Conservation (phyloP, 2,797 vertebrate genomes). For the Danio choprae region DNA sequence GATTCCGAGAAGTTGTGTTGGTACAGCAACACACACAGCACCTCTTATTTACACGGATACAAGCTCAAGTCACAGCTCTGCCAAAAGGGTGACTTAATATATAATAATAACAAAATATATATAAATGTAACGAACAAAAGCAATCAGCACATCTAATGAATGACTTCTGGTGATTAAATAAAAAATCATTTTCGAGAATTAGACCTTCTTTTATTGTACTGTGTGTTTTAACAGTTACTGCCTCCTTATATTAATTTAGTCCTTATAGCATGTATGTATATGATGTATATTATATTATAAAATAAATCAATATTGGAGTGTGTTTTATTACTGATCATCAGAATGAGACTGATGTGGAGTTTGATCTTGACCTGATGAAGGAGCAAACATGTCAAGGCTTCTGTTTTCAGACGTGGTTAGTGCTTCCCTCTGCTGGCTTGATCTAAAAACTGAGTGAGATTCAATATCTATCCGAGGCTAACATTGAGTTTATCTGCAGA, state of each 20-base stretch:
- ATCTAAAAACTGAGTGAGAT: neutral
- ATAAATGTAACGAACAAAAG: neutral
- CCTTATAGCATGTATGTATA: neutral
- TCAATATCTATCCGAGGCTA: neutral
- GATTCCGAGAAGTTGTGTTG: neutral
- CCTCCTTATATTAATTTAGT: too few species aligned
- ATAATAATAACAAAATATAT: too few species aligned
- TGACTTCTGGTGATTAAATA: too few species aligned
- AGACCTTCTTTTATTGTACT: too few species aligned
- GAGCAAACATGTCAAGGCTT: neutral
- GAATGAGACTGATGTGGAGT: neutral
- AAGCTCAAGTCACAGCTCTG: neutral
- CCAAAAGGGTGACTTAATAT: neutral
- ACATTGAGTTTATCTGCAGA: constrained; percentile 1
- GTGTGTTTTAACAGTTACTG: too few species aligned
- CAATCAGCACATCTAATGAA: neutral
- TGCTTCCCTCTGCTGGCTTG: constrained; percentile 50
- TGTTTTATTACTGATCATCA: neutral
- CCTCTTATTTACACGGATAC: neutral
- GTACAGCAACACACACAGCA: neutral
- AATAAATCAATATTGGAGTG: neutral
- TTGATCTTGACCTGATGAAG: neutral
- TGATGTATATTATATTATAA: neutral
- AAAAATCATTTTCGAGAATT: too few species aligned
- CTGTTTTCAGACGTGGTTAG: constrained; percentile 21